Base-by-base conservation (phyloP, 2,888 invertebrate genomes). In the Arctia plantaginis region DNA sequence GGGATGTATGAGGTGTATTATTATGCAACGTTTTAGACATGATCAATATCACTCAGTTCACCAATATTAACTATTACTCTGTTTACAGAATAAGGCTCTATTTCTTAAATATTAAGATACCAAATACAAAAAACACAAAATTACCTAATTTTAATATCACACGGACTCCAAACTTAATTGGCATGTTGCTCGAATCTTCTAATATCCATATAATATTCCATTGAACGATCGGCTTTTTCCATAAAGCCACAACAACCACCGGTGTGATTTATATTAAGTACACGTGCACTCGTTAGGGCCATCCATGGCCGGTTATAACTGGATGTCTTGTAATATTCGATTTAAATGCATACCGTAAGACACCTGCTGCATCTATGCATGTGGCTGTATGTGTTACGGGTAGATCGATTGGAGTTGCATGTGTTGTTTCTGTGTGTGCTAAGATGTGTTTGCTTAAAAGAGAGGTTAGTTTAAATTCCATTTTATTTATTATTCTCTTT, bases 271-370 rank as follows among this genome's bases (percentile, higher is more conserved):
- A 51, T 73, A 76, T 73, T 71, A 73, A 67, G 64, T 73, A n/a
- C 76, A 76, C 73, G 71, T 73, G 71, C 73, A 71, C 67, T 67
- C 76, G 70, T 76, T 76, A 76, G 47, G 13, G 30, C 20, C 55
- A 66, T 41, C 41, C 70, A n/a, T 18, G 85, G 83, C 81, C 75
- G 81, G 86, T 82, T 87, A 83, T 86, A 84, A 79, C 80, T 69
- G 82, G 84, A 72, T 82, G 84, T 86, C 88, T 90, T 90, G 89
- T 92, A 91, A 92, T 92, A 89, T 91, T 89, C 91, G 89, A 92
- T 92, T 92, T 92, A 92, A 92, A 92, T 92, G 92, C 92, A 92
- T 92, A 85, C 86, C 86, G 86, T 84, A 86, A 80, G 71, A 66
- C 73, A 64, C 72, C 66, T 71, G 35, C 30, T 74, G 59, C 66